Conservation (phyloP, 2,113 vertebrate genomes). For the Malurus cyaneus region DNA sequence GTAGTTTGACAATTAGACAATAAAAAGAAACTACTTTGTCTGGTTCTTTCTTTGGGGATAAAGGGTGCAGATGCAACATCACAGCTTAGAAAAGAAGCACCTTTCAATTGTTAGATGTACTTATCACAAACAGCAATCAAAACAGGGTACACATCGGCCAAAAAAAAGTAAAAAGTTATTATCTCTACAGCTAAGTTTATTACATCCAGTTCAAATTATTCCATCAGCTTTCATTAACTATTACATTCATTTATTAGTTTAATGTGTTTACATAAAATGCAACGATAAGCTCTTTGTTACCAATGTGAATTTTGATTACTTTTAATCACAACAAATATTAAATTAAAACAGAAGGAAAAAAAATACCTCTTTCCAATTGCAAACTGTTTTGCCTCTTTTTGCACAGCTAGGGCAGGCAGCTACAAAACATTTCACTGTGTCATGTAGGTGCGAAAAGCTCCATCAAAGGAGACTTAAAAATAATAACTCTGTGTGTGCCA, state of each 20-base stretch:
- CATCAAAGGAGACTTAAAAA: constrained; percentile 18
- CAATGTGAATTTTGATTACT: background rate
- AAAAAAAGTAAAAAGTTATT: background rate
- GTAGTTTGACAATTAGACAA: background rate
- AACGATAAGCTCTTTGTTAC: background rate
- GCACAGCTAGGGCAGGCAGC: background rate
- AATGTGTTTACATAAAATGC: background rate
- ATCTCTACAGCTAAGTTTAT: background rate
- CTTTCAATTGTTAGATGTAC: background rate
- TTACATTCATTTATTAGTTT: background rate
- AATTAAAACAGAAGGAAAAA: background rate
- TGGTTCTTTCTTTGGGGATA: background rate
- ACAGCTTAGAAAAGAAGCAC: background rate
- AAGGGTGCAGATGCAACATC: background rate
- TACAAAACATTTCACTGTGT: background rate
- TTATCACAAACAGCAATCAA: background rate
- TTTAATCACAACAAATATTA: background rate
- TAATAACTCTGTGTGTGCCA: background rate
- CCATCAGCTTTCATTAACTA: background rate
- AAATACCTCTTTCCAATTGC: background rate
- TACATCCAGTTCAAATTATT: background rate
- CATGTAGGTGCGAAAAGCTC: background rate
- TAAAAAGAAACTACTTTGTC: background rate
- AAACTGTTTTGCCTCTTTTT: background rate
- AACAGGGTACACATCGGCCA: background rate